Percentiles rank a stretch among this genome's conserved stretches.
Conservation (phyloP, 1,140 invertebrate species). For the Pararge aegeria region DNA sequence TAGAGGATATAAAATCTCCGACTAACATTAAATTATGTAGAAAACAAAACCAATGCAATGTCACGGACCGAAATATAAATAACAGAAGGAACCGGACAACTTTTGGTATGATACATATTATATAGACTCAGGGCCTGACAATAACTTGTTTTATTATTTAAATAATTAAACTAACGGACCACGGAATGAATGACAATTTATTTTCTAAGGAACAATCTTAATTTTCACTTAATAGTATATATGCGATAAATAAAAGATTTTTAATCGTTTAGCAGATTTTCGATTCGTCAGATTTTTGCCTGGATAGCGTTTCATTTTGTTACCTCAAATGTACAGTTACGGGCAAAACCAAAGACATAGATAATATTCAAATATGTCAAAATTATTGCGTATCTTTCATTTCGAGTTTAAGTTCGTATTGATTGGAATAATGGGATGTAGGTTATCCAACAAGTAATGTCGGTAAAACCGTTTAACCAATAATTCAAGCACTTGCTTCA, state of each 20-base stretch:
- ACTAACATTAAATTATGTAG: not conserved
- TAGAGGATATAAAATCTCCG: not conserved
- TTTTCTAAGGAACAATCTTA: too few species aligned
- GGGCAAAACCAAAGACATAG: too few species aligned
- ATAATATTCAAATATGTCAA: too few species aligned
- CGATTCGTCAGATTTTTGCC: too few species aligned
- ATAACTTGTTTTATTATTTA: not conserved
- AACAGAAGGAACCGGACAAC: not conserved
- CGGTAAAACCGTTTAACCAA: conserved; percentile 7
- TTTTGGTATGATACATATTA: not conserved
- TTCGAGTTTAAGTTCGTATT: too few species aligned
- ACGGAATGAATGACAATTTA: too few species aligned
- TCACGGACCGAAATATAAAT: not conserved
- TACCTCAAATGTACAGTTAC: too few species aligned
- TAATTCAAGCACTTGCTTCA: conserved; percentile 6
- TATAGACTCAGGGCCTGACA: not conserved
- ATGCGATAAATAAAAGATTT: too few species aligned
- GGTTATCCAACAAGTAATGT: conserved; percentile 2
- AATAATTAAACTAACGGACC: not conserved
- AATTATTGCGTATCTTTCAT: too few species aligned
- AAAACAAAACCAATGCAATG: not conserved
- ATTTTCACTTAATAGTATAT: too few species aligned
- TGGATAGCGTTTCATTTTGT: too few species aligned
- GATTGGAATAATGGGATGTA: not conserved
- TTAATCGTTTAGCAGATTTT: too few species aligned